Evolutionary conservation across 2,113 vertebrate genomes (phyloP).

Genomic region (Osmerus eperlanus): DNA sequence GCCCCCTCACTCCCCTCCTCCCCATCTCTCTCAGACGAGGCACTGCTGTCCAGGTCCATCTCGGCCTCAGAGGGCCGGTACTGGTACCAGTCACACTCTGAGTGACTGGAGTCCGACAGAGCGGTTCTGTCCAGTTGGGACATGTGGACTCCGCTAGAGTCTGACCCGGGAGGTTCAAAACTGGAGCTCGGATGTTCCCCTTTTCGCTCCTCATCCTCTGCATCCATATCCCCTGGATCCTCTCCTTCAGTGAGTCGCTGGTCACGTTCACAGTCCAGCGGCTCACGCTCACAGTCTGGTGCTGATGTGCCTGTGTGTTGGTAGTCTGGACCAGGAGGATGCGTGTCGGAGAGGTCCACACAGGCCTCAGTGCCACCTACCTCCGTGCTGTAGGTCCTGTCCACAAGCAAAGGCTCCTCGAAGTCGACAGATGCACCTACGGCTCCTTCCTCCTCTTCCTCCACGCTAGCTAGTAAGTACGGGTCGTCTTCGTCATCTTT

Average conservation of each 20-base stretch:
- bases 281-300: conserved; percentile 42
- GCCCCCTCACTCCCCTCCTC: conserved; percentile 24
- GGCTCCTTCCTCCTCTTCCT: conserved; percentile 51
- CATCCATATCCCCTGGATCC: conserved; percentile 46
- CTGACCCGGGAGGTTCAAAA: conserved; percentile 58
- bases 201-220: conserved; percentile 18
- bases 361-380: conserved; percentile 20
- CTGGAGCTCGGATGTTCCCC: conserved; percentile 51
- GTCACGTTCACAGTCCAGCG: conserved; percentile 56
- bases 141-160: conserved; percentile 64
- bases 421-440: conserved; percentile 20
- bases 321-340: conserved; percentile 12
- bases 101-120: conserved; percentile 40
- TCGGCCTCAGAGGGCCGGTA: conserved; percentile 51
- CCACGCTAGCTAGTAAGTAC: conserved; percentile 49
- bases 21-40: conserved; percentile 59
- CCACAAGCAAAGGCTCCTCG: conserved; percentile 48
- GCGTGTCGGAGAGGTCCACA: conserved; percentile 20
- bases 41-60: conserved; percentile 62
- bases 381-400: conserved; percentile 31
- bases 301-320: conserved; percentile 18
- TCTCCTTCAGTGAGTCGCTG: conserved; percentile 52
- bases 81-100: conserved; percentile 40
- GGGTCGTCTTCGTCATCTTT: conserved; percentile 45
- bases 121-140: conserved; percentile 57